These are phyloP conservation scores for Eudorcas thomsonii DNA, from an alignment of 2,113 vertebrate species.

Conservation along the genomic window DNA sequence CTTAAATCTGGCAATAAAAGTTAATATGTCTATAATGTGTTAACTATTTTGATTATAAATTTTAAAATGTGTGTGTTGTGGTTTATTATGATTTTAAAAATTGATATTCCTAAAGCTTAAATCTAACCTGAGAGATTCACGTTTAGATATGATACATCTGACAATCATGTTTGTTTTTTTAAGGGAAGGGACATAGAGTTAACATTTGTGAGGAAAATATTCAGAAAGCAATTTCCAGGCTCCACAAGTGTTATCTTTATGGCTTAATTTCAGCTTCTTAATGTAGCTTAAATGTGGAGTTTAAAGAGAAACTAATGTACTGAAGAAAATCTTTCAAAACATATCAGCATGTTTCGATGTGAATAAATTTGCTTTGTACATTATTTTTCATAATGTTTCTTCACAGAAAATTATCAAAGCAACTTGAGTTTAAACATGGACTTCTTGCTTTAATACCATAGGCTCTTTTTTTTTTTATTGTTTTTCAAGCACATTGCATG, in stretches of 20 bases:
- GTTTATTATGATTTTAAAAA: background rate
- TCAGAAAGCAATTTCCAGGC: conserved; percentile 60
- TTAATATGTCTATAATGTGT: background rate
- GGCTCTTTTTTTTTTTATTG: background rate
- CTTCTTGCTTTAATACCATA: background rate
- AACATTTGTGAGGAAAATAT: conserved; percentile 35
- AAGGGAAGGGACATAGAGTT: background rate
- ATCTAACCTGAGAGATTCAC: background rate
- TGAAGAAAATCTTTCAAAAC: conserved; percentile 70
- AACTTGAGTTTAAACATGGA: conserved; percentile 33
- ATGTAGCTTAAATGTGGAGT: conserved; percentile 76
- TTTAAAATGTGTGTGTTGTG: background rate
- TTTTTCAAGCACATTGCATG: background rate
- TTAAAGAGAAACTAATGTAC: conserved; percentile 70
- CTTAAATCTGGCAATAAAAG: background rate
- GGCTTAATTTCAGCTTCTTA: conserved; percentile 74
- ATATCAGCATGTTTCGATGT: conserved; percentile 60
- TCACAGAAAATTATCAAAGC: conserved; percentile 42
- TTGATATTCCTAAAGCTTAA: background rate
- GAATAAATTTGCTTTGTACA: conserved; percentile 47
- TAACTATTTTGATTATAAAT: background rate
- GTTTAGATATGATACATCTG: background rate
- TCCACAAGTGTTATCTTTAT: conserved; percentile 61
- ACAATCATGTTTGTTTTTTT: background rate
- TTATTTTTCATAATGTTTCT: conserved; percentile 59